A percentile compares a stretch with the other conserved stretches of the same genome.
phyloP scores from a whole-genome alignment of 2,113 vertebrate species.

The Daubentonia madagascariensis region DNA sequence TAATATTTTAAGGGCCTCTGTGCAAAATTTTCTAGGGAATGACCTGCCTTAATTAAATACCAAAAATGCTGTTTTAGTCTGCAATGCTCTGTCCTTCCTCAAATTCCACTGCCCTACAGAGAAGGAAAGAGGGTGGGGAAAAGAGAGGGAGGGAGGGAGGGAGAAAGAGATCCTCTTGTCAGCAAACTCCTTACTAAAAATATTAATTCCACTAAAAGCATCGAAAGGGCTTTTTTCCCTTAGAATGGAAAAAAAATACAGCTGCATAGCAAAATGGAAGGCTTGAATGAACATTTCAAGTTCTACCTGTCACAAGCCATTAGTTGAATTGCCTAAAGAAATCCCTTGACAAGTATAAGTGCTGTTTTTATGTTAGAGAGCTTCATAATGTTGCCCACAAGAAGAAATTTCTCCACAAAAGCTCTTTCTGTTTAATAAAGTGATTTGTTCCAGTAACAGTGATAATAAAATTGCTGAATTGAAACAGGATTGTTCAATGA shows the following conservation, averaged over 20 bases:
- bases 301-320: constrained; percentile 84
- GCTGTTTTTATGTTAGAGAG: constrained; percentile 81
- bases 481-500: constrained; percentile 86
- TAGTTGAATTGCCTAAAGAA: constrained; percentile 85
- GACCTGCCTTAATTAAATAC: not conserved
- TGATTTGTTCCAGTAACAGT: constrained; percentile 89
- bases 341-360: constrained; percentile 84
- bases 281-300: constrained; percentile 78
- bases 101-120: not conserved
- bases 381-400: constrained; percentile 82
- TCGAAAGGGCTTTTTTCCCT: constrained; percentile 65
- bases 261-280: constrained; percentile 63
- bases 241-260: constrained; percentile 73
- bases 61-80: not conserved
- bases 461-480: constrained; percentile 90
- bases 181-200: constrained; percentile 70
- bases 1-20: not conserved
- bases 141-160: not conserved
- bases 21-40: not conserved
- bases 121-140: fast-evolving
- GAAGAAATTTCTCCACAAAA: constrained; percentile 83
- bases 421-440: constrained; percentile 87
- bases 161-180: constrained; percentile 38
- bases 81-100: not conserved
- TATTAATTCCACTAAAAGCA: constrained; percentile 79